These are phyloP conservation scores for Blera fallax DNA, from an alignment of 2,888 invertebrate species.

Conservation along the genomic window DNA sequence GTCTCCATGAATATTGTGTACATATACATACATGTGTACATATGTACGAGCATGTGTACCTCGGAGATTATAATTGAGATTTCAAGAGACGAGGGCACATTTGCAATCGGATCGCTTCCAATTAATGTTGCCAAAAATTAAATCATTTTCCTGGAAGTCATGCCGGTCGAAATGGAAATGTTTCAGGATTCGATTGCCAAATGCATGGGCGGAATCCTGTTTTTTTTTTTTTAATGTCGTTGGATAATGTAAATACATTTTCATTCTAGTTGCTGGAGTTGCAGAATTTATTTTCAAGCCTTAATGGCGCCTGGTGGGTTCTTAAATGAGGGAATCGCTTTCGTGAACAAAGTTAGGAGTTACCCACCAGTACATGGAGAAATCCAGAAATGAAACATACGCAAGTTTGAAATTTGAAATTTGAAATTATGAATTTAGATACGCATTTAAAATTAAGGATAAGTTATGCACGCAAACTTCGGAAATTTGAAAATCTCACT, in stretches of 20 bases:
- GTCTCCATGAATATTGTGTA: constrained; percentile 26
- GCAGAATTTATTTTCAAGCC: background rate
- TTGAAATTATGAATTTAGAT: too few species aligned
- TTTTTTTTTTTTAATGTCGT: background rate
- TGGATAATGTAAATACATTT: background rate
- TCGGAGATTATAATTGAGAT: constrained; percentile 32
- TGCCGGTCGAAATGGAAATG: constrained; percentile 45
- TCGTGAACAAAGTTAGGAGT: too few species aligned
- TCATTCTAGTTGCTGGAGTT: background rate
- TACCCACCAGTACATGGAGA: too few species aligned
- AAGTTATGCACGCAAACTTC: too few species aligned
- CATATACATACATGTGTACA: too few species aligned
- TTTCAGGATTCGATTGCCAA: constrained; percentile 56
- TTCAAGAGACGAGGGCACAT: constrained; percentile 12
- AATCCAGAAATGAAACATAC: too few species aligned
- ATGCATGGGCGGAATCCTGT: constrained; percentile 9
- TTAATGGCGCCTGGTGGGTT: constrained; percentile 23
- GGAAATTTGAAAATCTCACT: too few species aligned
- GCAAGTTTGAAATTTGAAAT: too few species aligned
- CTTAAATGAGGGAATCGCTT: background rate
- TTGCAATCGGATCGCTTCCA: constrained; percentile 37
- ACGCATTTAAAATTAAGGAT: too few species aligned
- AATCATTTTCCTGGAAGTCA: constrained; percentile 52
- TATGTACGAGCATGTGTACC: background rate
- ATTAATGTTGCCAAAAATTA: constrained; percentile 67